These are phyloP conservation scores for Tupiocoris notatus DNA, from an alignment of 2,888 invertebrate genomes.

Conservation along the genomic window DNA sequence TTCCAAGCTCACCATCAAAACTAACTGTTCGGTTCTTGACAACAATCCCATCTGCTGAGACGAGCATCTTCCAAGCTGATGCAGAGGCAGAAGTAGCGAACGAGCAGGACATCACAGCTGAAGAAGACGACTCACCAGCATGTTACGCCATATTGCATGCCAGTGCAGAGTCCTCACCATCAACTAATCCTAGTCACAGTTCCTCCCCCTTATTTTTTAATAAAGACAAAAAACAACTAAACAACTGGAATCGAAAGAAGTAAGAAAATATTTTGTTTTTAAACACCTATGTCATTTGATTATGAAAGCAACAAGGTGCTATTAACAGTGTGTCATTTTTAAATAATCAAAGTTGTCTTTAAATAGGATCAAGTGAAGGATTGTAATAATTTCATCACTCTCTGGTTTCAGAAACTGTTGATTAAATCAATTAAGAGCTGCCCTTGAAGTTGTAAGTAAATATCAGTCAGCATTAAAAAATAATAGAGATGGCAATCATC, in stretches of 20 bases:
- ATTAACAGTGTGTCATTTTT: too few relatives aligned
- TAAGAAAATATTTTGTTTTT: slow-evolving; percentile 16
- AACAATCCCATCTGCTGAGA: slow-evolving; percentile 72
- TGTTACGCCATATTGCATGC: slow-evolving; percentile 51
- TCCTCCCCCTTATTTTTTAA: slow-evolving; percentile 30
- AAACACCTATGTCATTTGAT: slow-evolving; percentile 9
- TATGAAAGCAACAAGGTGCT: neutral
- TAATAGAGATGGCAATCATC: too few relatives aligned
- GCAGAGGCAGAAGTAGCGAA: neutral
- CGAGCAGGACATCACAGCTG: slow-evolving; percentile 50
- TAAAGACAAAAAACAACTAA: slow-evolving; percentile 16
- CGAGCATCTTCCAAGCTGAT: slow-evolving; percentile 62
- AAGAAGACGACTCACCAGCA: slow-evolving; percentile 59
- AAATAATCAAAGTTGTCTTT: too few relatives aligned
- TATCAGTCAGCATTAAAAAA: too few relatives aligned
- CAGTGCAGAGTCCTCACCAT: slow-evolving; percentile 49
- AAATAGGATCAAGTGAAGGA: too few relatives aligned
- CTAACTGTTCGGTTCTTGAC: slow-evolving; percentile 63
- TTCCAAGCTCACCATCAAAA: slow-evolving; percentile 61
- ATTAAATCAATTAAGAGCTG: too few relatives aligned
- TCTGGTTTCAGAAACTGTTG: too few relatives aligned
- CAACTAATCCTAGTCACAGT: slow-evolving; percentile 45
- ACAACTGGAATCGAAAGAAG: slow-evolving; percentile 1
- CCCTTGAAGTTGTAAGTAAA: too few relatives aligned
- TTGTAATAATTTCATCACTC: too few relatives aligned